Evolutionary conservation across 2,888 invertebrate species (phyloP), one percentile per base, ranked within the genome.

Genomic region (Nesidiocoris tenuis): DNA sequence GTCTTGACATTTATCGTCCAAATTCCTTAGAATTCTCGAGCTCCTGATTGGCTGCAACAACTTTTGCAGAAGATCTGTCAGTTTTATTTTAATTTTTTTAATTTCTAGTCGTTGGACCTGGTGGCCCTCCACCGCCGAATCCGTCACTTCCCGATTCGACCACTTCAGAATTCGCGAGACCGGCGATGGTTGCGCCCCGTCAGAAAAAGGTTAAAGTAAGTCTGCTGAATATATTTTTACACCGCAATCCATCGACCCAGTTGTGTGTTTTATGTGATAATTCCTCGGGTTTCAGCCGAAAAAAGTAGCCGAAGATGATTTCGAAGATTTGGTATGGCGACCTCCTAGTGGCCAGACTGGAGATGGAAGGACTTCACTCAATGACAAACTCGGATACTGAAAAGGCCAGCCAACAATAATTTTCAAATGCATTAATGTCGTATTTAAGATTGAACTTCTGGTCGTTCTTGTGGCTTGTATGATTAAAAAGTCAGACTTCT

Each of bases 331-430:
- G n/a, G 89, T 88, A 81, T 94, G 94, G 94, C 83, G 91, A 57
- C 93, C 94, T 1, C 94, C 94, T 0, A 81, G 84, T 79, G 86
- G 88, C 82, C 93, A 94, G 84, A 87, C 87, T 61, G 93, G 93
- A 0, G 93, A 93, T 84, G 93, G 93, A 2, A 86, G 88, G 80
- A 93, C 92, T 1, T 87, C 86, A 80, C 85, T 93, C 55, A 93
- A 93, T 84, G 90, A 90, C 55, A 92, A 91, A 84, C 90, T 87
- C 82, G 93, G 93, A 18, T 93, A 93, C 83, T 93, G 84, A 87
- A 79, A 39, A 12, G n/a, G n/a, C n/a, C n/a, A n/a, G n/a, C n/a
- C n/a, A n/a, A n/a, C n/a, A 75, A 9, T 23, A 54, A n/a, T 19
- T 9, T n/a, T 23, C 23, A 17, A 39, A 59, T 71, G 63, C 7